These are phyloP conservation scores for Trachymyrmex septentrionalis DNA, from an alignment of 1,140 invertebrate genomes.

Conservation along the genomic window DNA sequence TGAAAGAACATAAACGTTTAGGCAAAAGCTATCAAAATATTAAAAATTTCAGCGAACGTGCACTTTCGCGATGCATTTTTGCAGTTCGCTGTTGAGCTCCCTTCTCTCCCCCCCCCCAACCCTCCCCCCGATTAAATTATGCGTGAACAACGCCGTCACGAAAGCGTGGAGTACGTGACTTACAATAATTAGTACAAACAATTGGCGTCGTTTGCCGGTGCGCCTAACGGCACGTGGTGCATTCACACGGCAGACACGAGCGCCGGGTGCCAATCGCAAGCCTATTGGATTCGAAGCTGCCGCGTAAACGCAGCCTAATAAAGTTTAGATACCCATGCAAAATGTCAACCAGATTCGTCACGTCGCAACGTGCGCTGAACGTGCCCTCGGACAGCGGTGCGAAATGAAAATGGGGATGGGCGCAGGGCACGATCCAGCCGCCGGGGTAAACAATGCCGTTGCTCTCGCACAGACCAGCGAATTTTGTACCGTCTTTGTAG, in stretches of 20 bases:
- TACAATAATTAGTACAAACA: constrained; percentile 81
- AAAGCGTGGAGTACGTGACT: constrained; percentile 80
- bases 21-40: constrained; percentile 13
- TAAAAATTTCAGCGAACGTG: neutral
- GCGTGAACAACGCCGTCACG: constrained; percentile 45
- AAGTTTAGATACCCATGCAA: constrained; percentile 69
- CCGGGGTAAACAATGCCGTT: constrained; percentile 31
- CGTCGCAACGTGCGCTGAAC: constrained; percentile 51
- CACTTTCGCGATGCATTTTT: constrained; percentile 57
- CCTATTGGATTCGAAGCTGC: constrained; percentile 71
- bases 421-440: constrained; percentile 13
- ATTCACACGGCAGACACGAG: constrained; percentile 49
- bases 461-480: constrained; percentile 8
- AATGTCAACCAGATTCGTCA: constrained; percentile 70
- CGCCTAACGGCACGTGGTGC: constrained; percentile 54
- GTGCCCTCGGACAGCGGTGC: constrained; percentile 60
- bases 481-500: constrained; percentile 42
- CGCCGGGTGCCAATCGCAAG: constrained; percentile 68
- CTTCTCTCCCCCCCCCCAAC: neutral
- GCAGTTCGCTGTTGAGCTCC: constrained; percentile 54
- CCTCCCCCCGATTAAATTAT: constrained; percentile 76
- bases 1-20: neutral
- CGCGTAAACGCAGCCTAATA: constrained; percentile 71
- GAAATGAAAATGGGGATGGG: constrained; percentile 66
- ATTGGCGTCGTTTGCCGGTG: constrained; percentile 70